phyloP scores from a whole-genome alignment of 2,888 invertebrate genomes.

The Cremastinae sp. region DNA sequence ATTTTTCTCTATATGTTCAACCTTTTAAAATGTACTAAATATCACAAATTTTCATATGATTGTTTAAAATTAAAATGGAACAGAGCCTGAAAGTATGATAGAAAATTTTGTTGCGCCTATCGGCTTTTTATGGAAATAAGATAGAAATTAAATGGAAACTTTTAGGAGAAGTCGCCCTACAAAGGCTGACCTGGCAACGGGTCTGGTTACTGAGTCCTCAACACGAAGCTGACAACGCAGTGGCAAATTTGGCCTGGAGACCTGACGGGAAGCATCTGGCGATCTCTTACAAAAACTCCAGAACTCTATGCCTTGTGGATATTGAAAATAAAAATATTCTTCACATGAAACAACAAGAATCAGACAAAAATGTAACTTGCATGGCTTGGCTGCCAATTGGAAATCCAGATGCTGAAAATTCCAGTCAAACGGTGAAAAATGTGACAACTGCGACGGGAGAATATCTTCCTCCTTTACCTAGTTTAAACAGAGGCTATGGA shows the following conservation, averaged over 20 bases:
- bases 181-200: conserved; percentile 95
- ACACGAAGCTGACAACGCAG: conserved; percentile 86
- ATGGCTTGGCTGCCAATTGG: conserved; percentile 85
- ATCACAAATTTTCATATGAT: too few species aligned
- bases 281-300: conserved; percentile 75
- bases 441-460: conserved; percentile 72
- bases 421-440: conserved; percentile 55
- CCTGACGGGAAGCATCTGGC: conserved; percentile 95
- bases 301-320: conserved; percentile 84
- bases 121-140: too few species aligned
- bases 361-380: conserved; percentile 85
- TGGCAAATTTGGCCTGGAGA: conserved; percentile 93
- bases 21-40: too few species aligned
- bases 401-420: conserved; percentile 59
- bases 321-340: conserved; percentile 93
- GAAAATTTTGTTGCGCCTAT: too few species aligned
- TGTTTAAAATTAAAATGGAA: too few species aligned
- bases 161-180: conserved; percentile 91
- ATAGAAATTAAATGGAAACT: background rate
- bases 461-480: conserved; percentile 82
- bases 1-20: too few species aligned
- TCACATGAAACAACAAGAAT: conserved; percentile 81
- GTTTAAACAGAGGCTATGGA: conserved; percentile 79
- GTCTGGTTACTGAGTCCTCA: conserved; percentile 92
- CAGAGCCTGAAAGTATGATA: too few species aligned